A percentile compares a stretch with the other conserved stretches of the same genome.
These are phyloP conservation scores for Drosophila repletoides DNA, from an alignment of 1,140 invertebrate species.

Conservation along the genomic window DNA sequence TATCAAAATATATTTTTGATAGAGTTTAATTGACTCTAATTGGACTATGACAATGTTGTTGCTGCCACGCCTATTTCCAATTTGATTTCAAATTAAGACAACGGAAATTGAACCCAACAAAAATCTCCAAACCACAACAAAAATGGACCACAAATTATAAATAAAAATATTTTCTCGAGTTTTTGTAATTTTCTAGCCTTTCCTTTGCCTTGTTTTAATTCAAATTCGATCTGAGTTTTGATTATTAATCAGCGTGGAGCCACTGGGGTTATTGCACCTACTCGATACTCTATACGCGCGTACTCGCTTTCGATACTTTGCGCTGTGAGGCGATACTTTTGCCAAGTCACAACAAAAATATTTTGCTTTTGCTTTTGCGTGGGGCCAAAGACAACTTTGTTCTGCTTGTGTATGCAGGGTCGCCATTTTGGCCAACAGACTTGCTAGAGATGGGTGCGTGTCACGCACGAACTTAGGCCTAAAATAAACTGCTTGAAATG, in stretches of 20 bases:
- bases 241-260: constrained; percentile 14
- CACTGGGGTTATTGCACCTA: constrained; percentile 25
- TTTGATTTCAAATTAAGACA: constrained; percentile 69
- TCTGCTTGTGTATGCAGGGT: constrained; percentile 4
- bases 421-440: constrained; percentile 69
- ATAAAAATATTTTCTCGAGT: too few relatives aligned
- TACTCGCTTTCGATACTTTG: constrained; percentile 17
- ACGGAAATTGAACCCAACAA: constrained; percentile 31
- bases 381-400: constrained; percentile 39
- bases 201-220: not conserved
- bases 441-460: too few relatives aligned
- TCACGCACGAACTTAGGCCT: too few relatives aligned
- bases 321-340: constrained; percentile 1
- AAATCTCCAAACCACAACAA: not conserved
- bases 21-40: constrained; percentile 71
- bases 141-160: constrained; percentile 19
- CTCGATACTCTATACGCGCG: not conserved
- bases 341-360: constrained; percentile 59
- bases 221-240: not conserved
- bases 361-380: constrained; percentile 72
- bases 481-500: too few relatives aligned
- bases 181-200: constrained; percentile 11
- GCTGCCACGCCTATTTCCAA: constrained; percentile 39
- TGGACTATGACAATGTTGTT: constrained; percentile 48
- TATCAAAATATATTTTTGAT: constrained; percentile 47